Evolutionary conservation across 2,113 vertebrate genomes (phyloP).

Genomic region (Calyptommatus sinebrachiatus): DNA sequence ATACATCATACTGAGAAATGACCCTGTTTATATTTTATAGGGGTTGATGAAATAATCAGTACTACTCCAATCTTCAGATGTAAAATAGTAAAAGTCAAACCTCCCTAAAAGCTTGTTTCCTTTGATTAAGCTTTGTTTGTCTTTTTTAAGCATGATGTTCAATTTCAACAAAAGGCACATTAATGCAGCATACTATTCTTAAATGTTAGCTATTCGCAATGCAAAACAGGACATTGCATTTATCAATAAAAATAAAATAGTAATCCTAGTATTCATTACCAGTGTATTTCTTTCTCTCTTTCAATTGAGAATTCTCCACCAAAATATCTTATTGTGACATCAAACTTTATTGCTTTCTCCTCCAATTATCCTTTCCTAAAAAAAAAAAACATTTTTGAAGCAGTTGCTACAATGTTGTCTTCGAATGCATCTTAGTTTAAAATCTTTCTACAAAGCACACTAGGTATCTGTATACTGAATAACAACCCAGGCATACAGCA

Average conservation of each 20-base stretch:
- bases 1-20: neutral
- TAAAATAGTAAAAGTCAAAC: neutral
- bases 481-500: neutral
- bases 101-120: neutral
- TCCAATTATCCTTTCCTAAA: neutral
- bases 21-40: neutral
- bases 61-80: neutral
- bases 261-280: slow-evolving; percentile 43
- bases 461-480: neutral
- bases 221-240: slow-evolving; percentile 33
- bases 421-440: slow-evolving; percentile 8
- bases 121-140: neutral
- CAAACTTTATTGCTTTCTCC: slow-evolving; percentile 19
- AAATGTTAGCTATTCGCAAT: slow-evolving; percentile 50
- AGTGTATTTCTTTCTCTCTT: slow-evolving; percentile 10
- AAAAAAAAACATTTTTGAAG: slow-evolving; percentile 19
- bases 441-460: neutral
- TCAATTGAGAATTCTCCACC: slow-evolving; percentile 35
- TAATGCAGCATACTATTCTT: slow-evolving; percentile 47
- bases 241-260: slow-evolving; percentile 61
- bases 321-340: slow-evolving; percentile 43
- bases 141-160: slow-evolving; percentile 29
- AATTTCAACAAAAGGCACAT: slow-evolving; percentile 43
- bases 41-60: neutral
- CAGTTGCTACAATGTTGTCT: slow-evolving; percentile 9